Conservation (phyloP, 2,797 vertebrate species). For the Myripristis jacobus region DNA sequence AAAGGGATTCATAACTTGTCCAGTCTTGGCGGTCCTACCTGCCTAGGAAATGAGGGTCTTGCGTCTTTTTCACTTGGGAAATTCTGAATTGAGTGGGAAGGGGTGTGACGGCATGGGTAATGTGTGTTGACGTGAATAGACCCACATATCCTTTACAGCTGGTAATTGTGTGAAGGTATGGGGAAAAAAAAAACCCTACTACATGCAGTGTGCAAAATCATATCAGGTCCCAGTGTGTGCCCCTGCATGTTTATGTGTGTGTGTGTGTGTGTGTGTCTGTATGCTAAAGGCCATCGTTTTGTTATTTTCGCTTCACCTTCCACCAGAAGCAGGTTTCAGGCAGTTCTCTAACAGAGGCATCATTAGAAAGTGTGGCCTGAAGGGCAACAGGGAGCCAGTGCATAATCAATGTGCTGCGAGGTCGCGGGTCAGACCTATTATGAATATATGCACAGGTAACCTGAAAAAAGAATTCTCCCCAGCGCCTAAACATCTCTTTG, state of each 20-base stretch:
- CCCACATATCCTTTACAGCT: background rate
- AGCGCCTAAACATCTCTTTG: conserved; percentile 19
- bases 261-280: background rate
- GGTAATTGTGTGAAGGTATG: conserved; percentile 9
- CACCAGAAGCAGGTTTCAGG: conserved; percentile 1
- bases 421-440: conserved; percentile 40
- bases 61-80: background rate
- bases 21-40: conserved; percentile 27
- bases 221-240: too few species aligned
- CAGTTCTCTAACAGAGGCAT: conserved; percentile 16
- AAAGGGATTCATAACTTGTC: conserved; percentile 35
- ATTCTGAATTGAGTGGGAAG: conserved; percentile 21
- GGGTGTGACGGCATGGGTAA: background rate
- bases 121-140: background rate
- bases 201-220: too few species aligned
- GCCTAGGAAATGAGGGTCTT: conserved; percentile 19
- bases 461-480: conserved; percentile 16
- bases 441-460: conserved; percentile 49
- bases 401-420: conserved; percentile 47
- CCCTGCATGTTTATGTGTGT: too few species aligned
- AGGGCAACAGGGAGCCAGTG: conserved; percentile 22
- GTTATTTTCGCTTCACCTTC: conserved; percentile 12
- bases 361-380: conserved; percentile 43
- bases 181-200: background rate
- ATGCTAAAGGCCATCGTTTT: background rate